Evolutionary conservation across 2,888 invertebrate genomes (phyloP).

Genomic region (Lithophane leautieri): DNA sequence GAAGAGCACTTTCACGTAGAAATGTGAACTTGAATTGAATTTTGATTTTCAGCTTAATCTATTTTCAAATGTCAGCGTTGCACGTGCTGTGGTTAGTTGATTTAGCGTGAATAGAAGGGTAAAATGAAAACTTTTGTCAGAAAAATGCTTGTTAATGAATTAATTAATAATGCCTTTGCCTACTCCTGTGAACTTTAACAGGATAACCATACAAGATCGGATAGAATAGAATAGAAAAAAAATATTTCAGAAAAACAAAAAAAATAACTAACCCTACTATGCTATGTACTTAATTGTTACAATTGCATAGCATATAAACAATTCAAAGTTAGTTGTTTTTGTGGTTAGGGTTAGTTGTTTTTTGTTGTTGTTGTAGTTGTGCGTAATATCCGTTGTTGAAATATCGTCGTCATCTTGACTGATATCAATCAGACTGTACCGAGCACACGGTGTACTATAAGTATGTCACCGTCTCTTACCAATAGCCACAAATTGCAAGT

Average conservation of each 20-base stretch:
- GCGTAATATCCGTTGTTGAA: not conserved
- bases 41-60: conserved; percentile 19
- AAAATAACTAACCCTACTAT: no score
- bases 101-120: not conserved
- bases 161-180: not conserved
- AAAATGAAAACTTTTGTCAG: not conserved
- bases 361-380: no score
- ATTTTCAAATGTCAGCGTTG: conserved; percentile 16
- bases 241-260: no score
- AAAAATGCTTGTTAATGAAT: not conserved
- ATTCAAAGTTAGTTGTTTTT: no score
- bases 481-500: not conserved
- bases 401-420: not conserved
- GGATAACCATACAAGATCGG: not conserved
- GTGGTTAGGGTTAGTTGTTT: no score
- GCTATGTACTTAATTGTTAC: no score
- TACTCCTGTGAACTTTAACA: not conserved
- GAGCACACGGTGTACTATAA: not conserved
- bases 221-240: not conserved
- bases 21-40: conserved; percentile 21
- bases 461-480: not conserved
- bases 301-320: no score
- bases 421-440: not conserved
- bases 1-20: conserved; percentile 24
- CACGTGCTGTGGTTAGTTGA: not conserved